Percentiles rank a stretch among this genome's conserved stretches.
Conservation (phyloP, 2,113 vertebrate genomes). For the Ceratotherium simum region DNA sequence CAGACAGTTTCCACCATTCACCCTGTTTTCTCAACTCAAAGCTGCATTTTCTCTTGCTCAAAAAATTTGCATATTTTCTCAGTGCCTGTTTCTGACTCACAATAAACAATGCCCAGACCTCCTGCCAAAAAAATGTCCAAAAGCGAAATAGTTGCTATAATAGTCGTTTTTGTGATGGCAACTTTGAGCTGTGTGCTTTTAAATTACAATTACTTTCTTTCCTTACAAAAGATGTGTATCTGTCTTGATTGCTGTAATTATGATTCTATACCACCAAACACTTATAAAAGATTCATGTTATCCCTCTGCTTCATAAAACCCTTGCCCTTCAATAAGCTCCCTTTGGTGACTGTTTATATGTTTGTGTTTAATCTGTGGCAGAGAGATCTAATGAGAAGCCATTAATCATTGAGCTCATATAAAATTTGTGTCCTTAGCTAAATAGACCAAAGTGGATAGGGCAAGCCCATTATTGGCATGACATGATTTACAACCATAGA, state of each 20-base stretch:
- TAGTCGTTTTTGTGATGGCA: conserved; percentile 86
- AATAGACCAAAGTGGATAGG: conserved; percentile 58
- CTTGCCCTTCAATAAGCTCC: conserved; percentile 79
- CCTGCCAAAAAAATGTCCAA: conserved; percentile 90
- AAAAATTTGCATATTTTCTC: conserved; percentile 89
- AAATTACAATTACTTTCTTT: conserved; percentile 86
- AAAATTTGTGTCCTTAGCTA: conserved; percentile 66
- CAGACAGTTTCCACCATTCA: conserved; percentile 71
- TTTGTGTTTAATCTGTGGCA: conserved; percentile 74
- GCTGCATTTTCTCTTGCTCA: conserved; percentile 83
- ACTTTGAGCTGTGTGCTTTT: conserved; percentile 85
- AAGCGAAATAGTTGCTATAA: conserved; percentile 88
- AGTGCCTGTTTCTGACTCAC: conserved; percentile 88
- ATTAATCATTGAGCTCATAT: conserved; percentile 74
- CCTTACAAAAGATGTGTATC: conserved; percentile 85
- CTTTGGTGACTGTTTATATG: conserved; percentile 71
- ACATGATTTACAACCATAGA: not conserved
- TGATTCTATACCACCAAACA: conserved; percentile 81
- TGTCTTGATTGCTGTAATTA: conserved; percentile 85
- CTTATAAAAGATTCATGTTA: conserved; percentile 81
- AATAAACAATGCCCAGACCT: conserved; percentile 89
- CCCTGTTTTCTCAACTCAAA: conserved; percentile 82
- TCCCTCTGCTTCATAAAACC: conserved; percentile 72
- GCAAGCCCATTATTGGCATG: conserved; percentile 18
- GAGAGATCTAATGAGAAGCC: conserved; percentile 69